Evolutionary conservation across 1,140 invertebrate species (phyloP).

Genomic region (Pectinophora gossypiella): DNA sequence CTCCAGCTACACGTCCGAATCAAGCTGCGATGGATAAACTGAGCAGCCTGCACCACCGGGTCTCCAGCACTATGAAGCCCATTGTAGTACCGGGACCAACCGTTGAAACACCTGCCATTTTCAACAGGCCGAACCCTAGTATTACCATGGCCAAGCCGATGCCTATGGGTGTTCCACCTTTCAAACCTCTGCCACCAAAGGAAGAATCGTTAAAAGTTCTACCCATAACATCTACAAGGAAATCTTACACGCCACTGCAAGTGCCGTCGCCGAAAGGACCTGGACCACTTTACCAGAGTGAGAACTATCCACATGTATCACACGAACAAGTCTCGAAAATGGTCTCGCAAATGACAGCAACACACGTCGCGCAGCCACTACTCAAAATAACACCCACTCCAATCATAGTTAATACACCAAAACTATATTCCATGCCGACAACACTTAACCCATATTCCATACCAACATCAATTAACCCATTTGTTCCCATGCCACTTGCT

Average conservation of each 20-base stretch:
- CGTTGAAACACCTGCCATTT: slow-evolving; percentile 20
- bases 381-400: slow-evolving; percentile 53
- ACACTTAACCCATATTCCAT: slow-evolving; percentile 72
- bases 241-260: slow-evolving; percentile 46
- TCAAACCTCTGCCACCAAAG: slow-evolving; percentile 84
- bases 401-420: slow-evolving; percentile 41
- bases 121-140: slow-evolving; percentile 30
- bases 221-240: slow-evolving; percentile 55
- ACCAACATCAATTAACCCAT: slow-evolving; percentile 74
- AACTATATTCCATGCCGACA: slow-evolving; percentile 70
- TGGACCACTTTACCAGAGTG: slow-evolving; percentile 58
- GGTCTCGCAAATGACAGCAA: slow-evolving; percentile 62
- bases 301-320: slow-evolving; percentile 49
- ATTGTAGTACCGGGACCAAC: slow-evolving; percentile 44
- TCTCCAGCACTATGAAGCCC: slow-evolving; percentile 54
- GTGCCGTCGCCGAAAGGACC: slow-evolving; percentile 48
- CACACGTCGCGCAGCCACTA: slow-evolving; percentile 37
- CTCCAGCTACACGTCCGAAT: slow-evolving; percentile 42
- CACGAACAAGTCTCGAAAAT: slow-evolving; percentile 60
- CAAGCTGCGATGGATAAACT: slow-evolving; percentile 61
- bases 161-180: slow-evolving; percentile 80
- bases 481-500: slow-evolving; percentile 60
- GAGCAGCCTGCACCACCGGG: slow-evolving; percentile 44
- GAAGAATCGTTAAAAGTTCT: slow-evolving; percentile 63
- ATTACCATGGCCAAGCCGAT: slow-evolving; percentile 74